Conservation (phyloP, 1,140 invertebrate species). For the Samia ricini region DNA sequence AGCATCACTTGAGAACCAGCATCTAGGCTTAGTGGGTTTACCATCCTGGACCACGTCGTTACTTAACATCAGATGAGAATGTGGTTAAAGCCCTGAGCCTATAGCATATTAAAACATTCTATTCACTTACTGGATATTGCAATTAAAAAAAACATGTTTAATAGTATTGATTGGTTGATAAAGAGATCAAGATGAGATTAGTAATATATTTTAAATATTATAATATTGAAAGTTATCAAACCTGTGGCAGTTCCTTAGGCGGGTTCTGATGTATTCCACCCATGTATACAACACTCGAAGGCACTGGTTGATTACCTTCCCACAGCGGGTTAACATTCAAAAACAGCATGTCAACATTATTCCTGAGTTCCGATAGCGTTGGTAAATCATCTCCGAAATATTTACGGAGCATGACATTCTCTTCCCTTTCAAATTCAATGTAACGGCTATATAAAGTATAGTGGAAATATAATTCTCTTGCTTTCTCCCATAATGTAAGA, state of each 20-base stretch:
- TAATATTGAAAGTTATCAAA: too few species aligned
- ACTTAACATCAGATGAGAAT: too few species aligned
- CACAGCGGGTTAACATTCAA: slow-evolving; percentile 69
- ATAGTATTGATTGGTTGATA: too few species aligned
- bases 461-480: neutral
- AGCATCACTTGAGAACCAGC: too few species aligned
- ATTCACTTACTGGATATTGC: too few species aligned
- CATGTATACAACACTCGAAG: slow-evolving; percentile 67
- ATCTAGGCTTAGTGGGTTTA: too few species aligned
- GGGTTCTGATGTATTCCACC: slow-evolving; percentile 69
- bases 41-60: too few species aligned
- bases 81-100: too few species aligned
- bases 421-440: neutral
- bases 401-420: slow-evolving; percentile 35
- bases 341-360: slow-evolving; percentile 76
- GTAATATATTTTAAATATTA: too few species aligned
- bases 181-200: too few species aligned
- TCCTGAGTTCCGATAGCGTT: slow-evolving; percentile 55
- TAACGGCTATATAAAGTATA: neutral
- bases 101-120: too few species aligned
- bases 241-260: slow-evolving; percentile 47
- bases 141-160: too few species aligned
- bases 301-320: slow-evolving; percentile 55
- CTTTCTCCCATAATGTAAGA: neutral
- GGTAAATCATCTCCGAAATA: slow-evolving; percentile 60